These are phyloP conservation scores for Drosophila pegasa DNA, from an alignment of 2,888 invertebrate species.

Conservation along the genomic window DNA sequence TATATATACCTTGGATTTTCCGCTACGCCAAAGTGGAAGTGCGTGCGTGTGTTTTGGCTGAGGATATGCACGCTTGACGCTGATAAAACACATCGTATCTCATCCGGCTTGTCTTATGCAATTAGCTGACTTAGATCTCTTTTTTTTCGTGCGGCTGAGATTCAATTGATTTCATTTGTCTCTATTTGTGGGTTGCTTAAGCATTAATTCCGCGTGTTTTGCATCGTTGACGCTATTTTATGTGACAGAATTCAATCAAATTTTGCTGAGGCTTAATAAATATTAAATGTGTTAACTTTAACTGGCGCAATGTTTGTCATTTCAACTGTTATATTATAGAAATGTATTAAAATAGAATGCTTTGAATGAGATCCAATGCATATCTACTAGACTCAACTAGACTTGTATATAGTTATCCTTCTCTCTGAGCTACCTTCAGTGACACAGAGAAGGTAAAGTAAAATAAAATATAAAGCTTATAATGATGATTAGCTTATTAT, in stretches of 20 bases:
- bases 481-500: too few relatives aligned
- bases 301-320: too few relatives aligned
- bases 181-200: conserved; percentile 16
- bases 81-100: conserved; percentile 22
- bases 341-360: too few relatives aligned
- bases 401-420: too few relatives aligned
- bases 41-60: neutral
- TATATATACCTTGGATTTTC: conserved; percentile 10
- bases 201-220: too few relatives aligned
- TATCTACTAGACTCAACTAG: too few relatives aligned
- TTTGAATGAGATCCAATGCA: too few relatives aligned
- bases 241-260: neutral
- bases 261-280: neutral
- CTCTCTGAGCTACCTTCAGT: too few relatives aligned
- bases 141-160: conserved; percentile 2
- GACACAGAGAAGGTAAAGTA: too few relatives aligned
- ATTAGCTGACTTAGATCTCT: conserved; percentile 1
- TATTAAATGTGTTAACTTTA: too few relatives aligned
- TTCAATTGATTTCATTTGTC: conserved; percentile 36
- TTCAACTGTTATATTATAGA: too few relatives aligned
- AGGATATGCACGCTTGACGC: neutral
- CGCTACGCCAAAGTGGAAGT: neutral
- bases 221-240: neutral
- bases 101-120: neutral
- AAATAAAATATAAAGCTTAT: too few relatives aligned